These are phyloP conservation scores for Teleopsis dalmanni DNA, from an alignment of 1,140 invertebrate genomes.

Conservation along the genomic window DNA sequence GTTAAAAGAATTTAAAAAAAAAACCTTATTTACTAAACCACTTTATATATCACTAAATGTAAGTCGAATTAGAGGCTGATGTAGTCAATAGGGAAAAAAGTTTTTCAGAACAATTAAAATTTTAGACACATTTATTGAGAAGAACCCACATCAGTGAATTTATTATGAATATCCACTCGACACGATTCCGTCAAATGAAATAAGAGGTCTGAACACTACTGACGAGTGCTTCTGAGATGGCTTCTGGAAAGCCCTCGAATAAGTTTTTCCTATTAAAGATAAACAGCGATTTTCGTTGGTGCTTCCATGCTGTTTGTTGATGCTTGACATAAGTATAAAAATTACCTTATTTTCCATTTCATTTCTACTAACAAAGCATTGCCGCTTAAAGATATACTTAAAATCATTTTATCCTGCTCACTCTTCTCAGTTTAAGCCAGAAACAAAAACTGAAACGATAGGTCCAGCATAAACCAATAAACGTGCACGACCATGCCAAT, in stretches of 20 bases:
- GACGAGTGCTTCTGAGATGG: slow-evolving; percentile 46
- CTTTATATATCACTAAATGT: slow-evolving; percentile 1
- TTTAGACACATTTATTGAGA: slow-evolving; percentile 31
- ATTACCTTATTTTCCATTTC: too few relatives aligned
- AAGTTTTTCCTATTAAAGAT: slow-evolving; percentile 44
- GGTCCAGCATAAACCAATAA: too few relatives aligned
- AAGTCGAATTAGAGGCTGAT: slow-evolving; percentile 8
- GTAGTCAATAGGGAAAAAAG: slow-evolving; percentile 9
- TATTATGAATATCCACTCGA: slow-evolving; percentile 47
- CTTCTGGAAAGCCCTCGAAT: slow-evolving; percentile 46
- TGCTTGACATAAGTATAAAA: too few relatives aligned
- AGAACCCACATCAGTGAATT: slow-evolving; percentile 42
- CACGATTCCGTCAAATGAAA: slow-evolving; percentile 47
- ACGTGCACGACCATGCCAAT: too few relatives aligned
- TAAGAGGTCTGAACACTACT: slow-evolving; percentile 47
- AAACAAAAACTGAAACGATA: too few relatives aligned
- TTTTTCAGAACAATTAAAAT: slow-evolving; percentile 7
- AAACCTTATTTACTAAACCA: slow-evolving; percentile 6
- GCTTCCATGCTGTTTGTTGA: too few relatives aligned
- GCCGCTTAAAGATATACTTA: too few relatives aligned
- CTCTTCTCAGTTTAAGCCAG: too few relatives aligned
- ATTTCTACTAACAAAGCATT: too few relatives aligned
- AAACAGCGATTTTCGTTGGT: slow-evolving; percentile 60
- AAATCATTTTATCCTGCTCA: too few relatives aligned
- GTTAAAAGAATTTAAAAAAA: too few relatives aligned